Evolutionary conservation across 2,797 vertebrate species (phyloP).

Genomic region (Garrulus glandarius): DNA sequence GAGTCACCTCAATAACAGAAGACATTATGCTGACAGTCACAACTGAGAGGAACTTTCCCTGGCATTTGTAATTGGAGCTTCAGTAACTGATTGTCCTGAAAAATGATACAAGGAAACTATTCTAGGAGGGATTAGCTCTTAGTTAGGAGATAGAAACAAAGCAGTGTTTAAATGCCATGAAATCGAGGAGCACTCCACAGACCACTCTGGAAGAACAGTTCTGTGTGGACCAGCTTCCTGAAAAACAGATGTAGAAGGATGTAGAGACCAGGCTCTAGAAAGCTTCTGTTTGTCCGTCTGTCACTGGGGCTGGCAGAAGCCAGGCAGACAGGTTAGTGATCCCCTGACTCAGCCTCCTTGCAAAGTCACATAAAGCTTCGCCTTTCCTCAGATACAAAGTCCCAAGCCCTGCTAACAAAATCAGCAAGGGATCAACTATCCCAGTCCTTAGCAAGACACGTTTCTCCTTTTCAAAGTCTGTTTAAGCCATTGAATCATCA

Average conservation of each 20-base stretch:
- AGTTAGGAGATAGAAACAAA: background rate
- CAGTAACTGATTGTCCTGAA: background rate
- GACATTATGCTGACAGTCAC: background rate
- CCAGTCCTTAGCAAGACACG: accelerated
- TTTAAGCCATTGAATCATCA: background rate
- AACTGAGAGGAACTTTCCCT: background rate
- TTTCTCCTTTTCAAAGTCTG: background rate
- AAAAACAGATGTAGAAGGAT: background rate
- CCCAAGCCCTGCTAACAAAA: background rate
- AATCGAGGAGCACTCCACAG: background rate
- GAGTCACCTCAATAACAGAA: background rate
- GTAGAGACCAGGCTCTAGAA: background rate
- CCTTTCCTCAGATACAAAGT: background rate
- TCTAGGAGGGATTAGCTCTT: background rate
- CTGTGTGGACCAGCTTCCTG: background rate
- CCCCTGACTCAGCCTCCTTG: background rate
- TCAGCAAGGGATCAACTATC: background rate
- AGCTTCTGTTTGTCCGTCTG: background rate
- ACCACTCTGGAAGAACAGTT: background rate
- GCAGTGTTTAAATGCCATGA: background rate
- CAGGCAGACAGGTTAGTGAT: background rate
- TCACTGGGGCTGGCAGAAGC: background rate
- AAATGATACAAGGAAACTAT: background rate
- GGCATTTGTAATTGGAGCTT: background rate
- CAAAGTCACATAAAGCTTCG: background rate